A percentile compares a stretch with the other conserved stretches of the same genome.
Evolutionary conservation across 2,888 invertebrate genomes (phyloP).

Genomic region (Byasa hedistus): DNA sequence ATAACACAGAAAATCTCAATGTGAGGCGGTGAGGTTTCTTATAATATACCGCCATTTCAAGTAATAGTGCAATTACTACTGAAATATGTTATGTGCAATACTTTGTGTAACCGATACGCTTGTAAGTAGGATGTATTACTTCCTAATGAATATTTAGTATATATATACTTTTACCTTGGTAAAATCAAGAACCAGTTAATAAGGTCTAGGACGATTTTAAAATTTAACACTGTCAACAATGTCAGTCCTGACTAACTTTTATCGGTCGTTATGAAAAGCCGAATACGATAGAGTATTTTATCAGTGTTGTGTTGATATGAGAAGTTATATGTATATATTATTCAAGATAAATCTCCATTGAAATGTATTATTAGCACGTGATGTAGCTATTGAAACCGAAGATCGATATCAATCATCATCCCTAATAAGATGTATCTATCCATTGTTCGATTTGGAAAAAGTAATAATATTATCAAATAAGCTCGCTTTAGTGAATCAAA

Average conservation of each 20-base stretch:
- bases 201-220: not conserved
- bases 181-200: no score
- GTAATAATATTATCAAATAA: conserved; percentile 50
- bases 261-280: no score
- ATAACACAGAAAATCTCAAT: not conserved
- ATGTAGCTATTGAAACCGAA: conserved; percentile 38
- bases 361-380: conserved; percentile 23
- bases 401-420: conserved; percentile 46
- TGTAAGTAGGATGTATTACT: no score
- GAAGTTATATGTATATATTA: conserved; percentile 20
- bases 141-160: no score
- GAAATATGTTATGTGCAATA: no score
- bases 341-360: conserved; percentile 16
- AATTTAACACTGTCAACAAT: no score
- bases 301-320: not conserved
- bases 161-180: no score
- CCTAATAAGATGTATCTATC: conserved; percentile 43
- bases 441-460: conserved; percentile 45
- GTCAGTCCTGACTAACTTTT: no score
- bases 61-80: no score
- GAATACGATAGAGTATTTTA: no score
- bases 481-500: conserved; percentile 45
- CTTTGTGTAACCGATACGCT: no score
- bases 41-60: not conserved
- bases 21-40: no score